A percentile compares a stretch with the other conserved stretches of the same genome.
Conservation (phyloP, 2,888 invertebrate genomes). For the Amphipoea oculea region DNA sequence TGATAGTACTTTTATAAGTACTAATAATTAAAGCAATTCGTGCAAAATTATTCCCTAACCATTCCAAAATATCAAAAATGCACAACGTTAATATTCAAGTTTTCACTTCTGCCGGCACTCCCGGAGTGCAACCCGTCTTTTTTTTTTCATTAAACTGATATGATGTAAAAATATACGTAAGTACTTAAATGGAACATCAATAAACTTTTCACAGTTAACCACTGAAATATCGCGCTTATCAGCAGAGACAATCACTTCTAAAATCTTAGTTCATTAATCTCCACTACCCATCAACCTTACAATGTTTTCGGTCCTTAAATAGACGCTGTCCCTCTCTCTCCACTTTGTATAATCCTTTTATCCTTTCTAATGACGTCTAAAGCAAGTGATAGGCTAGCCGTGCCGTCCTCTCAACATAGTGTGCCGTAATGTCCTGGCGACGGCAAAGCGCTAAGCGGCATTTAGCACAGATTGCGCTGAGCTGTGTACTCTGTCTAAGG, state of each 20-base stretch:
- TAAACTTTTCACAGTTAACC: not conserved
- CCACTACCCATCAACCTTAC: not conserved
- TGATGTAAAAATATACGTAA: not conserved
- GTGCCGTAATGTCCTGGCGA: conserved; percentile 49
- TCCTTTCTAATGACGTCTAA: conserved; percentile 45
- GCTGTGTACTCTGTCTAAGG: conserved; percentile 33
- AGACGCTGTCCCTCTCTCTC: conserved; percentile 16
- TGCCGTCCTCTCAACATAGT: conserved; percentile 20
- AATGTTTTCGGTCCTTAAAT: not conserved
- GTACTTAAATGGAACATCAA: not conserved
- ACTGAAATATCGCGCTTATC: not conserved
- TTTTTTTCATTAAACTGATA: not conserved
- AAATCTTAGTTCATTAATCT: conserved; percentile 5
- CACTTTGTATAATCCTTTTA: conserved; percentile 40
- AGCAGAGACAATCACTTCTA: not conserved
- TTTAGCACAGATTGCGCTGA: conserved; percentile 58
- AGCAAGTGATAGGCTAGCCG: conserved; percentile 42
- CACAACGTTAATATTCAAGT: too few species aligned
- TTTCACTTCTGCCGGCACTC: too few species aligned
- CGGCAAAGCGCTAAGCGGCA: conserved; percentile 56
- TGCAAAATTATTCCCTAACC: too few species aligned
- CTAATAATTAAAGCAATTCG: too few species aligned
- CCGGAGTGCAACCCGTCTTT: too few species aligned
- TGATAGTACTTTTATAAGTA: too few species aligned
- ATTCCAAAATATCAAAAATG: too few species aligned